phyloP scores from a whole-genome alignment of 2,113 vertebrate species.

The Gadus chalcogrammus region DNA sequence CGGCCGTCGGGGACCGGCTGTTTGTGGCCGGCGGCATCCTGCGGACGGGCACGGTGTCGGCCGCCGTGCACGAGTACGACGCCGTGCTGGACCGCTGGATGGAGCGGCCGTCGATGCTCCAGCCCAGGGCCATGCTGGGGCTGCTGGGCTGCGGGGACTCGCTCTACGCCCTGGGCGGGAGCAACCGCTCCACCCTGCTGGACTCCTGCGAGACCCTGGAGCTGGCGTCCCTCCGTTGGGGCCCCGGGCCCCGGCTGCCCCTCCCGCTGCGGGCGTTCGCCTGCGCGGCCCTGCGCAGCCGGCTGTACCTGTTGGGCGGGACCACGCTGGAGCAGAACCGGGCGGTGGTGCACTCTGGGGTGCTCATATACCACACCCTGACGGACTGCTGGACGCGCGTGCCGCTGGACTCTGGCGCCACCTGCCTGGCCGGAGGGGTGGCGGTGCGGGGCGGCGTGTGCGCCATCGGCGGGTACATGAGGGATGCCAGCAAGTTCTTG shows the following conservation, averaged over 20 bases:
- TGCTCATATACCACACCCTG: constrained; percentile 77
- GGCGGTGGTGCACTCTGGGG: constrained; percentile 75
- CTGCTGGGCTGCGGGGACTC: constrained; percentile 73
- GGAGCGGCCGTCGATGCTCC: constrained; percentile 67
- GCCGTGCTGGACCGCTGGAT: constrained; percentile 74
- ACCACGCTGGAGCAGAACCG: constrained; percentile 76
- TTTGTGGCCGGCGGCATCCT: constrained; percentile 78
- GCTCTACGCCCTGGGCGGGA: constrained; percentile 76
- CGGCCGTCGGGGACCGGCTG: constrained; percentile 71
- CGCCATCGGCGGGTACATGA: constrained; percentile 77
- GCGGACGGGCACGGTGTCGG: constrained; percentile 71
- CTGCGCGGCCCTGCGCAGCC: constrained; percentile 69
- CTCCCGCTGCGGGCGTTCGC: constrained; percentile 68
- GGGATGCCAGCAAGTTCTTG: constrained; percentile 75
- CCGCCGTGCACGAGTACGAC: constrained; percentile 75
- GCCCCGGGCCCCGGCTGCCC: constrained; percentile 43
- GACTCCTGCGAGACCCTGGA: constrained; percentile 72
- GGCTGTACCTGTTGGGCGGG: constrained; percentile 78
- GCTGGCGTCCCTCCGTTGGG: constrained; percentile 51
- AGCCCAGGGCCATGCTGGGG: constrained; percentile 74
- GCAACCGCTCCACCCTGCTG: constrained; percentile 67
- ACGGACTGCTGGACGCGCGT: constrained; percentile 76
- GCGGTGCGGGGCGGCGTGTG: constrained; percentile 77
- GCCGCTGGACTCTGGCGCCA: constrained; percentile 73
- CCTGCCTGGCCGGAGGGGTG: constrained; percentile 77